Evolutionary conservation across 2,113 vertebrate species (phyloP), one percentile per base, ranked within the genome.

Genomic region (Nyctereutes procyonoides): DNA sequence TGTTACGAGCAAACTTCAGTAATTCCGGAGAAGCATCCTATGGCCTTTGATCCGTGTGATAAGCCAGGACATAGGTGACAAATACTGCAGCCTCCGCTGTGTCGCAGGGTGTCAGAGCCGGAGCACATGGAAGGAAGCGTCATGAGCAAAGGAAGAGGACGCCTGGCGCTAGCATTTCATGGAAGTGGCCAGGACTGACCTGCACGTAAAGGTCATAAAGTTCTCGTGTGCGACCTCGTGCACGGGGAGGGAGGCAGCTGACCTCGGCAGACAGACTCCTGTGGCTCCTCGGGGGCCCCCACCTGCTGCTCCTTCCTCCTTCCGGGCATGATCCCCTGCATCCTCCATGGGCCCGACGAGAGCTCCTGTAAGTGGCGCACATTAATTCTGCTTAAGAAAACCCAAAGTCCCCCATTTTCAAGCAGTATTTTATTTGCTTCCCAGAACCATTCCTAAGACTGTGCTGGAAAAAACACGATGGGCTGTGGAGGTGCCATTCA

Each of bases 361-460:
- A 79, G n/a, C 79, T 95, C 79, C 95, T 81, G 15, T 35, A 97
- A 96, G 26, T 35, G 63, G 30, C 35, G 55, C 86, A 88, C 63
- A 88, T 84, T 93, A 91, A 95, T 80, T 76, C 67, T 92, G 38
- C 20, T 17, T 82, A 93, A 94, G 62, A 89, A 97, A 96, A 93
- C 73, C 76, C 93, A 48, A 96, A 93, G 77, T 89, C 19, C 24
- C n/a, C 43, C 12, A 53, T 82, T 96, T 97, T 93, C 88, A 94
- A 67, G 71, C 35, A 60, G n/a, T 67, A 28, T 55, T 97, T 74
- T 88, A 32, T 84, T 96, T 80, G 48, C 53, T 35, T 96, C 73
- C 48, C 35, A 74, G 56, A 94, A 71, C 28, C 56, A 93, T 90
- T 96, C 53, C 62, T 93, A 83, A 85, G n/a, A 95, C 35, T 88